phyloP scores from a whole-genome alignment of 2,888 invertebrate genomes.

The Spodoptera picta region DNA sequence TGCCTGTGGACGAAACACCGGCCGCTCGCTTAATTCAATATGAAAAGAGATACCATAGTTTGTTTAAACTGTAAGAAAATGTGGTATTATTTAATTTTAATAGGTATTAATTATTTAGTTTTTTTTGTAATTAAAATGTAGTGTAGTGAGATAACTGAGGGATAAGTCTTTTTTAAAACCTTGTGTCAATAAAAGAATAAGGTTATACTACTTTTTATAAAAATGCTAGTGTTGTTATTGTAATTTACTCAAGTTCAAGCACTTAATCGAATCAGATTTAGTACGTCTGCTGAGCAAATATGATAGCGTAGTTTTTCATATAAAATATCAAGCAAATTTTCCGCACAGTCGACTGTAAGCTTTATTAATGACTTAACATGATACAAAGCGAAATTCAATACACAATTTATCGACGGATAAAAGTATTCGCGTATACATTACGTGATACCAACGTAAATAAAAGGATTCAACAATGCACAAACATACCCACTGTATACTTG shows the following conservation, averaged over 20 bases:
- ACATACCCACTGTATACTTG: constrained; percentile 15
- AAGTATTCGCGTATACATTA: constrained; percentile 1
- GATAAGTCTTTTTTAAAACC: too few relatives aligned
- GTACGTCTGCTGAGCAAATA: not conserved
- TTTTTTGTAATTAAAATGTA: too few relatives aligned
- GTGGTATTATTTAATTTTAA: too few relatives aligned
- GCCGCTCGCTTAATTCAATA: too few relatives aligned
- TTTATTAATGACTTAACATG: constrained; percentile 19
- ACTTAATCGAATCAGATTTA: not conserved
- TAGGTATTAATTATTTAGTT: too few relatives aligned
- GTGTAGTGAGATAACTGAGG: too few relatives aligned
- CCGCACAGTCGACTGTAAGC: constrained; percentile 7
- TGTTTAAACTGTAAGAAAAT: too few relatives aligned
- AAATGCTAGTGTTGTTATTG: too few relatives aligned
- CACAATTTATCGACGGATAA: constrained; percentile 10
- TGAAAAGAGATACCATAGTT: too few relatives aligned
- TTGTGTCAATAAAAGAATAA: too few relatives aligned
- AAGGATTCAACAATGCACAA: constrained; percentile 23
- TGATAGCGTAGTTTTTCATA: constrained; percentile 3
- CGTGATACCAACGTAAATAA: constrained; percentile 1
- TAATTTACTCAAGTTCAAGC: too few relatives aligned
- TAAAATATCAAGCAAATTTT: constrained; percentile 22
- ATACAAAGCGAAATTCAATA: constrained; percentile 8
- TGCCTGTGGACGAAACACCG: not conserved
- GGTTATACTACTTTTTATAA: too few relatives aligned